A percentile compares a stretch with the other conserved stretches of the same genome.
phyloP scores from a whole-genome alignment of 2,888 invertebrate genomes.

The Eumacrocentrus americanus region DNA sequence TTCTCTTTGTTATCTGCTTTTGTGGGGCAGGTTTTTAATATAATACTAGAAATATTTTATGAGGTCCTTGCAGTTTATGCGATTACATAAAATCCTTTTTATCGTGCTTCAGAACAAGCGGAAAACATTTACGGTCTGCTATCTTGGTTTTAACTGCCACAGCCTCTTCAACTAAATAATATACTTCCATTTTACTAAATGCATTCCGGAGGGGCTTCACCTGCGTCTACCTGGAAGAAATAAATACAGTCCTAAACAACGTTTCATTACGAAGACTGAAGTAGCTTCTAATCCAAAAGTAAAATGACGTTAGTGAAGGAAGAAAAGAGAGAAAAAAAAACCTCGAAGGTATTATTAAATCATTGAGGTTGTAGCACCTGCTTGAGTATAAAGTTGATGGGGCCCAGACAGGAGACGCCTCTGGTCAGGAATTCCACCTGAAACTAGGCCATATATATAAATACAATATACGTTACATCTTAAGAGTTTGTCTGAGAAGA shows the following conservation, averaged over 20 bases:
- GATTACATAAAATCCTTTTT: not conserved
- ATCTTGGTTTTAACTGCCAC: not conserved
- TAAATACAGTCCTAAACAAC: not conserved
- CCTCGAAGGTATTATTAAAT: slow-evolving; percentile 8
- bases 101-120: not conserved
- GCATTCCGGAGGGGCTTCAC: not conserved
- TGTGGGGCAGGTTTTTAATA: not conserved
- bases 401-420: not conserved
- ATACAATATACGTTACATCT: not conserved
- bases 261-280: too few species aligned
- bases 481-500: not conserved
- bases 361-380: slow-evolving; percentile 12
- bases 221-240: slow-evolving; percentile 4
- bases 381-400: not conserved
- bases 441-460: slow-evolving; percentile 4
- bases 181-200: not conserved
- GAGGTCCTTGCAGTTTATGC: not conserved
- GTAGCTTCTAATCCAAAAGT: not conserved
- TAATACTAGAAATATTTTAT: not conserved
- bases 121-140: not conserved
- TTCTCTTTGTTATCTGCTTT: not conserved
- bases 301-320: not conserved
- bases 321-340: too few species aligned
- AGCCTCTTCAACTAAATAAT: not conserved
- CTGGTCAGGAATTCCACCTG: slow-evolving; percentile 2